phyloP scores from a whole-genome alignment of 2,888 invertebrate genomes.

The Barypeithes pellucidus region DNA sequence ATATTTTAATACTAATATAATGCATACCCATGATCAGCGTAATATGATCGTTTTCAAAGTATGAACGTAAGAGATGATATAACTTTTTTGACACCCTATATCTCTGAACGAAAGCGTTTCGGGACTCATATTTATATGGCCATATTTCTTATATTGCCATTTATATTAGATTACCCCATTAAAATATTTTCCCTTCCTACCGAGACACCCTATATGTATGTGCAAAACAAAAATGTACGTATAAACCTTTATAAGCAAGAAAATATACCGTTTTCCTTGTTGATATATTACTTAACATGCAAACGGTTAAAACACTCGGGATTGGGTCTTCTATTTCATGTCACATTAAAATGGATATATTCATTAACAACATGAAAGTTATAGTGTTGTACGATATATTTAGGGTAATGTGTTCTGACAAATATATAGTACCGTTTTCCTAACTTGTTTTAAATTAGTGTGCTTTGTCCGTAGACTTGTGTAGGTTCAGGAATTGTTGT shows the following conservation, averaged over 20 bases:
- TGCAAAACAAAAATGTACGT: not conserved
- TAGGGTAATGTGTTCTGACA: constrained; percentile 6
- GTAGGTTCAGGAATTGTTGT: not conserved
- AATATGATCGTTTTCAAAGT: no score
- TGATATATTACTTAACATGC: constrained; percentile 17
- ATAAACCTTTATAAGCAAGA: constrained; percentile 14
- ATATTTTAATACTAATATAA: no score
- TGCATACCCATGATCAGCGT: no score
- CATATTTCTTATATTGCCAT: no score
- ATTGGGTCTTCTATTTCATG: constrained; percentile 15
- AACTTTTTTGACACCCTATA: no score
- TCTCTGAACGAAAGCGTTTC: no score
- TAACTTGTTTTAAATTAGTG: constrained; percentile 9
- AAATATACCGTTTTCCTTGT: not conserved
- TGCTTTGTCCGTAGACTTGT: constrained; percentile 3
- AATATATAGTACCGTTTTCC: constrained; percentile 12
- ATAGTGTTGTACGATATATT: constrained; percentile 8
- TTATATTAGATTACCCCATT: no score
- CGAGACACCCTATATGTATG: no score
- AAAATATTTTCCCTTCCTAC: no score
- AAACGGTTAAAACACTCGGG: constrained; percentile 12
- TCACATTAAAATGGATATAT: constrained; percentile 31
- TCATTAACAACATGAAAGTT: constrained; percentile 13
- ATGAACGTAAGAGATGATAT: no score
- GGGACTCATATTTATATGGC: no score